phyloP scores from a whole-genome alignment of 2,113 vertebrate genomes.

The Dasyurus viverrinus region DNA sequence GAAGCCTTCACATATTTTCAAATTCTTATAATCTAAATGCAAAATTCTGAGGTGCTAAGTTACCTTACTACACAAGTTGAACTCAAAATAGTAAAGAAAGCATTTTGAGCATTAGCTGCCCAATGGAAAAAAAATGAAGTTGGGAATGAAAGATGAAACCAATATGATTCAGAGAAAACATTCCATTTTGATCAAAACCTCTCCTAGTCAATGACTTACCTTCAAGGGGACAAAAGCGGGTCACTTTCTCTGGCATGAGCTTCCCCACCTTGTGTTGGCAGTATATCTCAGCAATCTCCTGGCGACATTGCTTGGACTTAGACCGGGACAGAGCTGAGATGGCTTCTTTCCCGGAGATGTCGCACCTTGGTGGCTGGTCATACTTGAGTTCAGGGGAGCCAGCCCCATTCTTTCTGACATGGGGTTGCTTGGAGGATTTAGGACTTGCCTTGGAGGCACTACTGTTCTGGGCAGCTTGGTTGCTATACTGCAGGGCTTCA shows the following conservation, averaged over 20 bases:
- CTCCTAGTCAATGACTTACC: slow-evolving; percentile 84
- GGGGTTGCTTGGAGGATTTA: slow-evolving; percentile 73
- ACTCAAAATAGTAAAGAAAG: background rate
- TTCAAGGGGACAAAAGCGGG: slow-evolving; percentile 93
- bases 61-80: background rate
- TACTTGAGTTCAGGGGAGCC: slow-evolving; percentile 86
- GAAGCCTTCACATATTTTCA: background rate
- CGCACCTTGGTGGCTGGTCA: slow-evolving; percentile 91
- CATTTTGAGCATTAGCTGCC: background rate
- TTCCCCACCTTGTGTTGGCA: slow-evolving; percentile 94
- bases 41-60: background rate
- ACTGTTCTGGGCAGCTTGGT: slow-evolving; percentile 74
- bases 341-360: slow-evolving; percentile 96
- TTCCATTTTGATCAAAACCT: background rate
- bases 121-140: background rate
- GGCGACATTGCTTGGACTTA: slow-evolving; percentile 93
- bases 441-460: slow-evolving; percentile 77
- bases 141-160: background rate
- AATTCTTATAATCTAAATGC: background rate
- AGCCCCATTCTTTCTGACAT: slow-evolving; percentile 76
- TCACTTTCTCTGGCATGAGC: slow-evolving; percentile 96
- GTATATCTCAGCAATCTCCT: slow-evolving; percentile 93
- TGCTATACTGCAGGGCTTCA: slow-evolving; percentile 83
- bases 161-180: background rate
- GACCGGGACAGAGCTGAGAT: slow-evolving; percentile 94